These are phyloP conservation scores for Temnothorax unifasciatus DNA, from an alignment of 2,888 invertebrate species.

Conservation along the genomic window DNA sequence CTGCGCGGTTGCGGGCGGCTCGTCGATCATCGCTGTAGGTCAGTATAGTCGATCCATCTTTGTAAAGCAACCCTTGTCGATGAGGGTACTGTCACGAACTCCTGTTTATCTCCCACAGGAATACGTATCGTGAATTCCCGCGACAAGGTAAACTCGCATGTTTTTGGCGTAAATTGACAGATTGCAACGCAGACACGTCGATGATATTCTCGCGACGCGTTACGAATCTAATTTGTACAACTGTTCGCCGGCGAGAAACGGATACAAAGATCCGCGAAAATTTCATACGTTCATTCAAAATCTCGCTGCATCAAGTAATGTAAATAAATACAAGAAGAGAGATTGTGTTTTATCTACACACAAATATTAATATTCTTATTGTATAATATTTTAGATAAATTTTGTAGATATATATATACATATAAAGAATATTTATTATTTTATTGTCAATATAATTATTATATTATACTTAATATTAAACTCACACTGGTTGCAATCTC, in stretches of 20 bases:
- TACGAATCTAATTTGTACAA: constrained; percentile 23
- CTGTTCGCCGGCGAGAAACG: constrained; percentile 13
- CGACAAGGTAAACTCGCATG: constrained; percentile 58
- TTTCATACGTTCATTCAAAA: background rate
- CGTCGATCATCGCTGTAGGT: constrained; percentile 69
- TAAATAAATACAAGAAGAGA: background rate
- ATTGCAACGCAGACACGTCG: constrained; percentile 48
- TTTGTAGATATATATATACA: background rate
- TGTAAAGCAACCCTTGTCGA: constrained; percentile 66
- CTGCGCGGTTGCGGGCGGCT: constrained; percentile 40
- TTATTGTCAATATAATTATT: constrained; percentile 12
- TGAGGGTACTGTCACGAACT: constrained; percentile 65
- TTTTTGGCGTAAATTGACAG: constrained; percentile 64
- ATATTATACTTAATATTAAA: background rate
- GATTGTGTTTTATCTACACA: background rate
- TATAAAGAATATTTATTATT: background rate
- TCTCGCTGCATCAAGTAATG: background rate
- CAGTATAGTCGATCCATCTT: constrained; percentile 68
- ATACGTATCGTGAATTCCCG: constrained; percentile 50
- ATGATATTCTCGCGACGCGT: constrained; percentile 39
- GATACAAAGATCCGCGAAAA: background rate
- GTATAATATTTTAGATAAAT: background rate
- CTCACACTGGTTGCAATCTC: background rate
- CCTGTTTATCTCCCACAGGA: constrained; percentile 58
- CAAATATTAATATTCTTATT: background rate